Percentiles rank a stretch among this genome's conserved stretches.
phyloP scores from a whole-genome alignment of 2,888 invertebrate species.

The Argyresthia albistria region DNA sequence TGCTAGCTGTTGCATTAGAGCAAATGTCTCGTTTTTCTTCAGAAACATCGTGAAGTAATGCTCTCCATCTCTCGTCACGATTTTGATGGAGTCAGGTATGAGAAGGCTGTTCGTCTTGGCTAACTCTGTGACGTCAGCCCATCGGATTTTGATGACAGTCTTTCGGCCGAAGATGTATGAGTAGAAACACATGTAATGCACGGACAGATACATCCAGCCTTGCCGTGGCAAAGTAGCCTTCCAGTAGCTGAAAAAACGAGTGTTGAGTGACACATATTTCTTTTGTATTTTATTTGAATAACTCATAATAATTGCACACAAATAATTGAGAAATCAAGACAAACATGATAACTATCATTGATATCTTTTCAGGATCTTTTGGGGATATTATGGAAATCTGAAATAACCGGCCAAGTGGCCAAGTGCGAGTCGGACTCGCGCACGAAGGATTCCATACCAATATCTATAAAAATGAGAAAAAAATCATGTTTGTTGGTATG shows the following conservation, averaged over 20 bases:
- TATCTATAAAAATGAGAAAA: no score
- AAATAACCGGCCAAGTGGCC: no score
- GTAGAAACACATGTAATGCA: conserved; percentile 96
- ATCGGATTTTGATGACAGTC: conserved; percentile 88
- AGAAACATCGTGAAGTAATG: conserved; percentile 94
- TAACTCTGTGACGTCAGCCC: conserved; percentile 90
- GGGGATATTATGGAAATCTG: no score
- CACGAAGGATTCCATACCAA: no score
- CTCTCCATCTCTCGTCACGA: conserved; percentile 88
- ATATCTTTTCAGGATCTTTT: no score
- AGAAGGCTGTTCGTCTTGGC: conserved; percentile 83
- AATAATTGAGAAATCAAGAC: no score
- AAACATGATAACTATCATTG: no score
- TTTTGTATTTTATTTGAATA: no score
- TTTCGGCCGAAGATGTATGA: conserved; percentile 94
- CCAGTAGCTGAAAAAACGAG: conserved; percentile 82
- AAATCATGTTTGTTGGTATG: no score
- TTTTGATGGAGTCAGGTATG: conserved; percentile 89
- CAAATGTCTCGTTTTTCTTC: conserved; percentile 90
- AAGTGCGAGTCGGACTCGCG: no score
- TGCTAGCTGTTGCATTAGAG: conserved; percentile 94
- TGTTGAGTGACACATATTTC: not conserved
- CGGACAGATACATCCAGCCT: conserved; percentile 97
- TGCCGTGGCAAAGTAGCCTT: conserved; percentile 94
- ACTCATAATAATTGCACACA: no score